Evolutionary conservation across 2,113 vertebrate species (phyloP), one percentile per base, ranked within the genome.

Genomic region (Neoarius graeffei): DNA sequence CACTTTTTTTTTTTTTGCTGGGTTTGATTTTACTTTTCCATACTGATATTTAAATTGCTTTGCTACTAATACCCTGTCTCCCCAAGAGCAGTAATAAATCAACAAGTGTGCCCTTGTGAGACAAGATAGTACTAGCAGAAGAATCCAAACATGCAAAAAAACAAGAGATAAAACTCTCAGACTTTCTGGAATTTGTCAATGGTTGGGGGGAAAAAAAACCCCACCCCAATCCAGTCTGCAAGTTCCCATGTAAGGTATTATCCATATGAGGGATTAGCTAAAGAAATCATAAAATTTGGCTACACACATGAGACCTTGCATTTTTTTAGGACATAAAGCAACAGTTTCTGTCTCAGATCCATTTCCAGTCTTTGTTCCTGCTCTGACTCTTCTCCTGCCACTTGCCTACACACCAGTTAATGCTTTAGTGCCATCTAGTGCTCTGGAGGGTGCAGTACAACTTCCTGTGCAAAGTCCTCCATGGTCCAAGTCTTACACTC

Each of bases 281-380:
- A 35, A 42, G 6, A 73, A 73, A 73, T 73, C 10, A 73, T 20
- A 4, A 42, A 73, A 67, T 17, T 48, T n/a, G 7, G 69, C 64
- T 54, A 54, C 20, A 52, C 9, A 48, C 23, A 57, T 48, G 19
- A 82, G 17, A 73, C 69, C 9, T 10, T 23, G 11, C 19, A 48
- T 48, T 76, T 50, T 50, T 15, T 23, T 23, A 20, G 17, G 9
- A 50, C 48, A 23, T 27, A 15, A 50, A 14, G 10, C 0, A 5
- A 74, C 7, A 76, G 73, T 77, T 77, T 52, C 74, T 77, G 48
- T 56, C 23, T 56, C 14, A 17, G 52, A 79, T 79, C 25, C 76
- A 27, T 52, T 79, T 79, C 76, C 25, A 79, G 23, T 81, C 8
- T 81, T 60, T 35, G 17, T 35, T 60, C 30, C 80, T 81, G 79